Percentiles rank a stretch among this genome's conserved stretches.
phyloP scores from a whole-genome alignment of 2,113 vertebrate genomes.

The Phaethon lepturus region DNA sequence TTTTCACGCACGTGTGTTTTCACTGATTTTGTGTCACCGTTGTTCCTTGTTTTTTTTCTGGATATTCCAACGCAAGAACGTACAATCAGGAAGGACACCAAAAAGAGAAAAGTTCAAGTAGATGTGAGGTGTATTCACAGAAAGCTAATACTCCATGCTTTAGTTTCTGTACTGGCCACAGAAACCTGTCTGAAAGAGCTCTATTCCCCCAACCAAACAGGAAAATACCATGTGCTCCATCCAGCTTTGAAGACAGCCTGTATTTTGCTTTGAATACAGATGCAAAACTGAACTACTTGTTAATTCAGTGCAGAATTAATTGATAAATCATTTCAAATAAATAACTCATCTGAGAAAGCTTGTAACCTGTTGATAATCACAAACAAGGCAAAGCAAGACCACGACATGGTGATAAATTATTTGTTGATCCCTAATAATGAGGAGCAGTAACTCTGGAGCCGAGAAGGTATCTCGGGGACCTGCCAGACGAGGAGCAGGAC shows the following conservation, averaged over 20 bases:
- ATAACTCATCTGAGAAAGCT: not conserved
- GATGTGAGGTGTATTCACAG: fast-evolving
- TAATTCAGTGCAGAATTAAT: not conserved
- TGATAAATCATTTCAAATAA: not conserved
- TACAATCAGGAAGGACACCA: fast-evolving
- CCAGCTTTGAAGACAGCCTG: not conserved
- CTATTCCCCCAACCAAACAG: not conserved
- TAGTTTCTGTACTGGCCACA: not conserved
- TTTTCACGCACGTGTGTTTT: not conserved
- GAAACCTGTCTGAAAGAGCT: not conserved
- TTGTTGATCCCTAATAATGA: not conserved
- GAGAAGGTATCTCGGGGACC: not conserved
- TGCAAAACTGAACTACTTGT: not conserved
- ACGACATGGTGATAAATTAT: fast-evolving
- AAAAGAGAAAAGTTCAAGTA: not conserved
- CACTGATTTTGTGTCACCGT: not conserved
- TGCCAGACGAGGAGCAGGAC: not conserved
- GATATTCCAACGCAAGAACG: not conserved
- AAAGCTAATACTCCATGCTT: not conserved
- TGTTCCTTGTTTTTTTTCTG: not conserved
- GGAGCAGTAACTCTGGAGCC: not conserved
- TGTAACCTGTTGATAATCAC: not conserved
- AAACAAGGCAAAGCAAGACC: not conserved
- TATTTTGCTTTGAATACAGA: not conserved
- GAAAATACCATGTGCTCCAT: not conserved